phyloP scores from a whole-genome alignment of 2,888 invertebrate species.

The Nebria salina region DNA sequence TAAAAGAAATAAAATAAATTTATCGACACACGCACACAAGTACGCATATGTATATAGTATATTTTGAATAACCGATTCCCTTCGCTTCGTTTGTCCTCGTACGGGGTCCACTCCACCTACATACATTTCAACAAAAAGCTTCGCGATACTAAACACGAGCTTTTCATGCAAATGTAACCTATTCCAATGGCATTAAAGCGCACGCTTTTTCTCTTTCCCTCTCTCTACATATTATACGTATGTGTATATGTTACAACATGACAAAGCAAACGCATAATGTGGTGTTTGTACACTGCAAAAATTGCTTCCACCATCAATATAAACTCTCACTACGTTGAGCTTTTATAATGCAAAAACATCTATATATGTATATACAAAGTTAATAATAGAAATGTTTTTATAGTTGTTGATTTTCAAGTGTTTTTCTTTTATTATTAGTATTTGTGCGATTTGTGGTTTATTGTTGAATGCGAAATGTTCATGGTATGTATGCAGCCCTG shows the following conservation, averaged over 20 bases:
- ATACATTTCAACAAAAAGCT: constrained; percentile 31
- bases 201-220: neutral
- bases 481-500: neutral
- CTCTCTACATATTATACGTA: neutral
- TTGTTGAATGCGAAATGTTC: too few relatives aligned
- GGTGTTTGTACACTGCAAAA: constrained; percentile 34
- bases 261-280: constrained; percentile 53
- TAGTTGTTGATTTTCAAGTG: neutral
- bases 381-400: neutral
- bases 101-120: constrained; percentile 23
- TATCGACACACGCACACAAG: constrained; percentile 11
- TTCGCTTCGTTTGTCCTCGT: neutral
- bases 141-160: constrained; percentile 53
- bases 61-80: neutral
- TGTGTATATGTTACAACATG: constrained; percentile 34
- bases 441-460: neutral
- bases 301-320: constrained; percentile 26
- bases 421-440: neutral
- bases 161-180: constrained; percentile 57
- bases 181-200: constrained; percentile 55
- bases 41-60: neutral
- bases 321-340: neutral
- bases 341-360: neutral
- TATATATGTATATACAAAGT: neutral
- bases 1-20: constrained; percentile 25